phyloP scores from a whole-genome alignment of 2,113 vertebrate genomes.

The Silurus glanis region DNA sequence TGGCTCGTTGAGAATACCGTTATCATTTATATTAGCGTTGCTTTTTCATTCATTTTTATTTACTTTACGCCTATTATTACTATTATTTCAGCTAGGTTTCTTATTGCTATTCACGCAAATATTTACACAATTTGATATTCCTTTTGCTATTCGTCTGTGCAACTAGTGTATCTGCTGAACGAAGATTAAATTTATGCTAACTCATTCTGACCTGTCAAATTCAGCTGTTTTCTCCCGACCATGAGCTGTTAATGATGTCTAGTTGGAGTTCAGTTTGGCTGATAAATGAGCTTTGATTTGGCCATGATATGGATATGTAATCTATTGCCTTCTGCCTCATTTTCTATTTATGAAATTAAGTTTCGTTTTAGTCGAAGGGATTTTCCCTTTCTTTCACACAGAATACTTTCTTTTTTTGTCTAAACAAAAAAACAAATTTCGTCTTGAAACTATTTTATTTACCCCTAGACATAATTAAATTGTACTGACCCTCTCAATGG shows the following conservation, averaged over 20 bases:
- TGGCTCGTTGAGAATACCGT: not conserved
- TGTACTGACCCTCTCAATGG: too few species aligned
- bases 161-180: not conserved
- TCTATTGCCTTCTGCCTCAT: too few species aligned
- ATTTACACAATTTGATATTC: too few species aligned
- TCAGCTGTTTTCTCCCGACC: not conserved
- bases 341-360: too few species aligned
- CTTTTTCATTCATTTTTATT: not conserved
- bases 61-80: not conserved
- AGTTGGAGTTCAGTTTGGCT: not conserved
- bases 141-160: not conserved
- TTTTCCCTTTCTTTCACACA: too few species aligned
- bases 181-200: not conserved
- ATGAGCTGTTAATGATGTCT: not conserved
- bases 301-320: not conserved
- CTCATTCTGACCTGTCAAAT: slow-evolving; percentile 17
- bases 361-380: too few species aligned
- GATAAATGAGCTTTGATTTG: not conserved
- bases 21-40: not conserved
- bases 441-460: too few species aligned
- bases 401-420: too few species aligned
- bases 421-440: too few species aligned
- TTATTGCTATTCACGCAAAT: too few species aligned
- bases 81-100: not conserved
- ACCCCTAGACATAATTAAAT: too few species aligned